These are phyloP conservation scores for Gasteruption jaculator DNA, from an alignment of 2,888 invertebrate genomes.

Conservation along the genomic window DNA sequence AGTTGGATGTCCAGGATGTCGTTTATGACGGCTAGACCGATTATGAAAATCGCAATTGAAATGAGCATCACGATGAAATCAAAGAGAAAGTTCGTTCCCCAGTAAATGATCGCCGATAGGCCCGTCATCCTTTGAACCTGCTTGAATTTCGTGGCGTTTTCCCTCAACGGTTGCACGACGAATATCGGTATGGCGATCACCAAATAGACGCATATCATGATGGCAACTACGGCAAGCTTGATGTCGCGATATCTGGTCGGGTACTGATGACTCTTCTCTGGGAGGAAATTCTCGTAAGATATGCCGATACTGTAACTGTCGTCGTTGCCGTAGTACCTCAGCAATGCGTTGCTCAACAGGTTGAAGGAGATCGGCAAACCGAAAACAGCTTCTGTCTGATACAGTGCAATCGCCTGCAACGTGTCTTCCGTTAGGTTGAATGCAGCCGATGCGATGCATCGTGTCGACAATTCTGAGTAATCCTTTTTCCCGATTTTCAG, in stretches of 20 bases:
- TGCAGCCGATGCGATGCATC: constrained; percentile 52
- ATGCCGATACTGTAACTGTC: too few species aligned
- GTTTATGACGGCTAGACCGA: constrained; percentile 35
- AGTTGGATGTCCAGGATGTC: constrained; percentile 29
- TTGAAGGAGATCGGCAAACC: constrained; percentile 54
- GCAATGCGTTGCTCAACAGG: constrained; percentile 49
- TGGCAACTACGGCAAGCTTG: constrained; percentile 16
- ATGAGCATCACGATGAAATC: constrained; percentile 54
- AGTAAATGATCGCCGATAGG: constrained; percentile 59
- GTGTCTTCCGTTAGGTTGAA: constrained; percentile 31
- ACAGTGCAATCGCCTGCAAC: constrained; percentile 41
- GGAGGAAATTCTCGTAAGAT: constrained; percentile 17
- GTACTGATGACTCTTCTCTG: too few species aligned
- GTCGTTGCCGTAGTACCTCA: constrained; percentile 23
- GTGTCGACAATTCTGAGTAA: constrained; percentile 48
- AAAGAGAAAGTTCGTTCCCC: constrained; percentile 59
- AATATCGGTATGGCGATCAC: constrained; percentile 52
- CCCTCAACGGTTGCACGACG: constrained; percentile 61
- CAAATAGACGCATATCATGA: too few species aligned
- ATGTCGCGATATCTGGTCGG: background rate
- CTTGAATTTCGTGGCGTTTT: constrained; percentile 61
- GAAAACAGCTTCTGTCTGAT: constrained; percentile 53
- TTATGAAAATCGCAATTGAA: constrained; percentile 24
- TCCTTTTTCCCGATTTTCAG: constrained; percentile 40
- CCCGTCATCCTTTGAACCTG: constrained; percentile 68